phyloP scores from a whole-genome alignment of 2,888 invertebrate species.

The Phlogophora meticulosa region DNA sequence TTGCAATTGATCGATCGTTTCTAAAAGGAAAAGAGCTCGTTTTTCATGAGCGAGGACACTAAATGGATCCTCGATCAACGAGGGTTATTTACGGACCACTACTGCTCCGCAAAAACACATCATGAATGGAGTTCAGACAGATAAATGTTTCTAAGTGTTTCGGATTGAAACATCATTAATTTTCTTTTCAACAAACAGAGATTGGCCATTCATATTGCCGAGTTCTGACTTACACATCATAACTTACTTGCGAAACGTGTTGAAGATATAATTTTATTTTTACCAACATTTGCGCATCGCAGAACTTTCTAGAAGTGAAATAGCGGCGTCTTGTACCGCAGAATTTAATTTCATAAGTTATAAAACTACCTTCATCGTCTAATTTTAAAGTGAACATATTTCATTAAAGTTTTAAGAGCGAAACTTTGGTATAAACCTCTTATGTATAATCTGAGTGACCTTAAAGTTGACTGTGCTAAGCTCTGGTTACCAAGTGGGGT shows the following conservation, averaged over 20 bases:
- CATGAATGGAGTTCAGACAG: slow-evolving; percentile 80
- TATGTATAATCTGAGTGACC: slow-evolving; percentile 73
- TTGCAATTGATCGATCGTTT: slow-evolving; percentile 85
- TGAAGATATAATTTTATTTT: slow-evolving; percentile 29
- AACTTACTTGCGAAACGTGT: slow-evolving; percentile 41
- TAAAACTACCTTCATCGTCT: slow-evolving; percentile 59
- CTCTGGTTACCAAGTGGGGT: slow-evolving; percentile 64
- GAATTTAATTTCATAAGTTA: slow-evolving; percentile 69
- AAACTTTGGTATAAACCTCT: slow-evolving; percentile 69
- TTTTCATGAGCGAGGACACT: slow-evolving; percentile 85
- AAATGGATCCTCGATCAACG: slow-evolving; percentile 84
- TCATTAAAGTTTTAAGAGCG: slow-evolving; percentile 74
- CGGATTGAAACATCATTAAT: slow-evolving; percentile 85
- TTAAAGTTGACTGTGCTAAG: slow-evolving; percentile 68
- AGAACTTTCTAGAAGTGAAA: slow-evolving; percentile 36
- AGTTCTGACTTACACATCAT: slow-evolving; percentile 50
- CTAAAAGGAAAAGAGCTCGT: slow-evolving; percentile 81
- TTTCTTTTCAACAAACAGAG: slow-evolving; percentile 68
- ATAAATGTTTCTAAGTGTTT: slow-evolving; percentile 81
- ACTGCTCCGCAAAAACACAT: slow-evolving; percentile 75
- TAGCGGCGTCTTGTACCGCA: slow-evolving; percentile 51
- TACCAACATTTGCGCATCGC: slow-evolving; percentile 8
- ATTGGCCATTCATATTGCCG: slow-evolving; percentile 62
- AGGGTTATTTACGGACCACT: slow-evolving; percentile 84
- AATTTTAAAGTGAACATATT: slow-evolving; percentile 76